Evolutionary conservation across 2,113 vertebrate species (phyloP).

Genomic region (Empidonax traillii): DNA sequence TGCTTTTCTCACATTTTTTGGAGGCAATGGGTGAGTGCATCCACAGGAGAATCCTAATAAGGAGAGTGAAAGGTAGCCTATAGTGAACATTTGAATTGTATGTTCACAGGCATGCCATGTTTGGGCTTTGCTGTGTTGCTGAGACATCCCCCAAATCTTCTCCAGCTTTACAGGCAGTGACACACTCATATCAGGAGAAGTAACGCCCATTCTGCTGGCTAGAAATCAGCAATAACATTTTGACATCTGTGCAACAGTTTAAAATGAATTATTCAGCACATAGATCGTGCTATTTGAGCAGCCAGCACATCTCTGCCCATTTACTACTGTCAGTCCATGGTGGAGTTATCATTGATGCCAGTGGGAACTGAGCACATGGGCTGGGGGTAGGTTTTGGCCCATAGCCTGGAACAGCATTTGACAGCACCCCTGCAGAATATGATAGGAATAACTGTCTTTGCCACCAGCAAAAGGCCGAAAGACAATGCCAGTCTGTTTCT

Average conservation of each 20-base stretch:
- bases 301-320: conserved; percentile 60
- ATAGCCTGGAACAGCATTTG: conserved; percentile 53
- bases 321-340: conserved; percentile 26
- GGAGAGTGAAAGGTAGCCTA: not conserved
- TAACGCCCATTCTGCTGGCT: conserved; percentile 42
- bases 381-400: conserved; percentile 58
- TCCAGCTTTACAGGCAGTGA: not conserved
- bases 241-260: conserved; percentile 68
- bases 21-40: not conserved
- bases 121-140: not conserved
- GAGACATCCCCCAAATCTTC: not conserved
- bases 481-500: not conserved
- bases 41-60: not conserved
- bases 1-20: not conserved
- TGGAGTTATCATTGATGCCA: conserved; percentile 42
- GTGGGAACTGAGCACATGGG: conserved; percentile 46
- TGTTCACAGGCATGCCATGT: not conserved
- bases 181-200: not conserved
- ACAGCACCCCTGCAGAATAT: conserved; percentile 48
- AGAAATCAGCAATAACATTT: conserved; percentile 64
- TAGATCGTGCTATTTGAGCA: conserved; percentile 34
- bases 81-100: not conserved
- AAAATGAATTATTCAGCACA: conserved; percentile 69
- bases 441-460: conserved; percentile 42
- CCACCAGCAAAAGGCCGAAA: not conserved